These are phyloP conservation scores for Passer domesticus DNA, from an alignment of 2,113 vertebrate genomes.

Conservation along the genomic window DNA sequence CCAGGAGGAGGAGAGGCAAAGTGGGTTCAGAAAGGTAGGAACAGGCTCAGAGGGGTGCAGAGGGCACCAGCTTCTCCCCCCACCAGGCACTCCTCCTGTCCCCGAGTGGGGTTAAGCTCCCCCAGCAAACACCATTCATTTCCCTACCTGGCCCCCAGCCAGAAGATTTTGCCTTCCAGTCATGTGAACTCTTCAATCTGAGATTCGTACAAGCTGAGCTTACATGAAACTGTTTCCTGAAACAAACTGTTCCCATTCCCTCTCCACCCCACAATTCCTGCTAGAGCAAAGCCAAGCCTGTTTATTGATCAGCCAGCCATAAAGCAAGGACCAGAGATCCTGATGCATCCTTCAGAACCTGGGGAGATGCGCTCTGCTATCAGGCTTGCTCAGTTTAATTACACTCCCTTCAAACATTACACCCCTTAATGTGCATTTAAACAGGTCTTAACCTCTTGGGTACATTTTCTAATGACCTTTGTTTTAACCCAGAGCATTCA, in stretches of 20 bases:
- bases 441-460: neutral
- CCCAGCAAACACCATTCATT: neutral
- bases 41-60: neutral
- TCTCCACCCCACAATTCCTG: neutral
- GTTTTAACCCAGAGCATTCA: neutral
- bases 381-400: neutral
- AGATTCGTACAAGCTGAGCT: slow-evolving; percentile 48
- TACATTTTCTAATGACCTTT: slow-evolving; percentile 28
- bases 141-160: neutral
- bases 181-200: slow-evolving; percentile 32
- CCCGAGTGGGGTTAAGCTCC: neutral
- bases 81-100: neutral
- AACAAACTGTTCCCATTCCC: neutral
- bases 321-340: neutral
- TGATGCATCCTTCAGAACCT: neutral
- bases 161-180: slow-evolving; percentile 52
- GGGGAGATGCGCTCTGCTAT: neutral
- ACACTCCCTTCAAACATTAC: neutral
- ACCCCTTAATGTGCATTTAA: slow-evolving; percentile 27
- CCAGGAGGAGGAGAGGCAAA: neutral
- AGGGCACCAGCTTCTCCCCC: fast-evolving
- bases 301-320: slow-evolving; percentile 1
- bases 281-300: neutral
- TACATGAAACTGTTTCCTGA: slow-evolving; percentile 47
- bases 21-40: neutral